Conservation (phyloP, 1,140 invertebrate species). For the Aphelenchoides besseyi region DNA sequence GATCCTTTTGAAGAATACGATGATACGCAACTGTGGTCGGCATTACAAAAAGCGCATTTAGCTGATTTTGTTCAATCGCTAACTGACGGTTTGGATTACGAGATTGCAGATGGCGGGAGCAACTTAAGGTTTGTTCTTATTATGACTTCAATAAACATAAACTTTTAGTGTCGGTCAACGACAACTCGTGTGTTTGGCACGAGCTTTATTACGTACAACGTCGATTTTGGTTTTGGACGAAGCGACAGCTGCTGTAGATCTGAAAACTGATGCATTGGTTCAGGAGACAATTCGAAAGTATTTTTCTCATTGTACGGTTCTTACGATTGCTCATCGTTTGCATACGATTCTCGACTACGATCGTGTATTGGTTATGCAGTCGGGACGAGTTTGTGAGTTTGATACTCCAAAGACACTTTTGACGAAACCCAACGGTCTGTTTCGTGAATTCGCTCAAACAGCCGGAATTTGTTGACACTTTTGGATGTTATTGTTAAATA, state of each 20-base stretch:
- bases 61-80: constrained; percentile 54
- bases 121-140: constrained; percentile 65
- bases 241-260: constrained; percentile 73
- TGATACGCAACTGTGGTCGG: constrained; percentile 71
- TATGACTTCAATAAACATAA: constrained; percentile 63
- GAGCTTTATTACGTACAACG: too few species aligned
- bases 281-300: constrained; percentile 58
- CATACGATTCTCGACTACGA: too few species aligned
- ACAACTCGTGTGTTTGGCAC: too few species aligned
- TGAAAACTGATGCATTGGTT: constrained; percentile 64
- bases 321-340: constrained; percentile 68
- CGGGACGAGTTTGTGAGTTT: constrained; percentile 69
- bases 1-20: constrained; percentile 71
- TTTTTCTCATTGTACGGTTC: constrained; percentile 66
- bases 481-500: too few species aligned
- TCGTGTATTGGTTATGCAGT: constrained; percentile 85
- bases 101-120: too few species aligned
- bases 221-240: too few species aligned
- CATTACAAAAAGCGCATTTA: constrained; percentile 65
- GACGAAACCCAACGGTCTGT: constrained; percentile 69
- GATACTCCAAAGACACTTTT: constrained; percentile 67
- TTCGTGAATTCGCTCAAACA: constrained; percentile 77
- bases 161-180: too few species aligned
- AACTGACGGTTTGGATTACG: constrained; percentile 44
- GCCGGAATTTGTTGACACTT: not conserved